phyloP scores from a whole-genome alignment of 2,113 vertebrate species.

The Ascaphus truei region DNA sequence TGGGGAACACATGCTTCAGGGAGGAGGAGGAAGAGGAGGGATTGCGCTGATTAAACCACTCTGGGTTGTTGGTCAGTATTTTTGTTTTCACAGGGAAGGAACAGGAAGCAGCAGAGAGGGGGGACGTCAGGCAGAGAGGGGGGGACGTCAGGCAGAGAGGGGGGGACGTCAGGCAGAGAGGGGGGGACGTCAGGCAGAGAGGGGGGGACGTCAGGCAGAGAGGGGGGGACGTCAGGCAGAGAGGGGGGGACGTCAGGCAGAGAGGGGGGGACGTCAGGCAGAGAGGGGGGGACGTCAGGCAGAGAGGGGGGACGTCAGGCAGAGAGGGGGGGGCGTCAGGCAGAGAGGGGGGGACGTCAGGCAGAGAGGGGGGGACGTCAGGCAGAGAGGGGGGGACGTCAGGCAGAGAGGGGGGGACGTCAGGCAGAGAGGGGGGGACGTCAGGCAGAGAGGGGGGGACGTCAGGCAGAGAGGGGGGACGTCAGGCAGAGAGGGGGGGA shows the following conservation, averaged over 20 bases:
- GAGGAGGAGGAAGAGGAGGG: constrained; percentile 9
- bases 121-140: background rate
- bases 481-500: too few relatives aligned
- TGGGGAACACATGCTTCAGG: background rate
- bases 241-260: background rate
- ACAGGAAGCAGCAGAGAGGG: constrained; percentile 2
- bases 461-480: too few relatives aligned
- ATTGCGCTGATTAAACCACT: background rate
- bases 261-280: too few relatives aligned
- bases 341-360: background rate
- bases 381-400: too few relatives aligned
- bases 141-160: background rate
- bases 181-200: too few relatives aligned
- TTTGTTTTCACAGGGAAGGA: background rate
- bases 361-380: background rate
- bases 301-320: background rate
- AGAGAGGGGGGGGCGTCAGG: background rate
- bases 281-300: background rate
- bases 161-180: too few relatives aligned
- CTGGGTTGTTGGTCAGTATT: background rate
- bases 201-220: background rate
- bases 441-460: too few relatives aligned
- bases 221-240: too few relatives aligned
- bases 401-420: too few relatives aligned
- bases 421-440: too few relatives aligned